These are phyloP conservation scores for Alectura lathami DNA, from an alignment of 2,113 vertebrate genomes.

Conservation along the genomic window DNA sequence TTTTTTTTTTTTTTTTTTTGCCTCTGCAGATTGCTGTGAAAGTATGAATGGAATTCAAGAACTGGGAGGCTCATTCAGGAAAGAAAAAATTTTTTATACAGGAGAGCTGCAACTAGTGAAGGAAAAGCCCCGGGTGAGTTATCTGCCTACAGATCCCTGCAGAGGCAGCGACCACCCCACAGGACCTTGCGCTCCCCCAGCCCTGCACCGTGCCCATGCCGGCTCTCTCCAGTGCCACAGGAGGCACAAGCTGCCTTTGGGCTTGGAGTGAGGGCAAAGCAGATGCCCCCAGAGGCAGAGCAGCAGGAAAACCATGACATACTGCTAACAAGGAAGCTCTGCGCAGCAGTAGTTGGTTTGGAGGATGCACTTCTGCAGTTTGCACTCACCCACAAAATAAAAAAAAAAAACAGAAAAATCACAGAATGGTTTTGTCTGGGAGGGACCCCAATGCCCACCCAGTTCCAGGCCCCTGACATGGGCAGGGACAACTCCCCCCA, in stretches of 20 bases:
- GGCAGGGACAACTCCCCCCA: no score
- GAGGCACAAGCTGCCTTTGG: not conserved
- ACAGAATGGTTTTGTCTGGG: no score
- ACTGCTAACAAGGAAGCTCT: not conserved
- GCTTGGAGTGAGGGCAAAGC: not conserved
- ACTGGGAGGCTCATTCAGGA: not conserved
- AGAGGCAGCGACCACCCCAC: not conserved
- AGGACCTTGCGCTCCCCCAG: not conserved
- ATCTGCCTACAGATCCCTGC: not conserved
- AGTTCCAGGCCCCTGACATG: no score
- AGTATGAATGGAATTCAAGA: slow-evolving; percentile 9
- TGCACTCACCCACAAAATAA: not conserved
- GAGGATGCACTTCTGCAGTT: not conserved
- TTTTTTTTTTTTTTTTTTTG: not conserved
- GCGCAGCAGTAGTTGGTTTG: not conserved
- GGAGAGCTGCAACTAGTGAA: not conserved
- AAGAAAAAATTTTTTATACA: not conserved
- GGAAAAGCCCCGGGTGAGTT: not conserved
- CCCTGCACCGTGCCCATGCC: not conserved
- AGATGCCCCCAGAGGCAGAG: not conserved
- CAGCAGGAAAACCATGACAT: not conserved
- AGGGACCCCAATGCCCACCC: no score
- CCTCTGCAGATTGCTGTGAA: not conserved
- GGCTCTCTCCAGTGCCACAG: not conserved
- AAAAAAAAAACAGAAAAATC: no score